Base-by-base conservation (phyloP, 1,140 invertebrate species). In the Octopus bimaculoides region DNA sequence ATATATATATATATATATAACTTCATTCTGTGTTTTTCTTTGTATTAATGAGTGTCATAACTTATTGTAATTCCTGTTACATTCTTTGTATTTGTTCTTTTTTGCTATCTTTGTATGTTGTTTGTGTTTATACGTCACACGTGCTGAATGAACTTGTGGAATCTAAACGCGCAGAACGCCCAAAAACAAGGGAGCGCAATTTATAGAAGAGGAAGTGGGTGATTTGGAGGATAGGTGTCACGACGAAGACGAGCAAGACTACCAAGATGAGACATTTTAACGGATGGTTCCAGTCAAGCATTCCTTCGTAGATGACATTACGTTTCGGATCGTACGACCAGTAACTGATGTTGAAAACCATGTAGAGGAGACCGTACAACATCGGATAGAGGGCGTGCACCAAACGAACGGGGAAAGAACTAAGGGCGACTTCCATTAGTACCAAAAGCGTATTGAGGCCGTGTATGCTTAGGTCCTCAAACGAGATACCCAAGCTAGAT, bases 241-340 rank as follows among this genome's bases (percentile, higher is more conserved):
- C 74, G 74, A 75, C 17, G 17, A 75, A 75, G 74, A 54, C 26
- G 74, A 82, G n/a, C 73, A 54, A 52, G 6, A 78, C 9, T 5
- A 83, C 66, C 5, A 81, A 52, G 1, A 69, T 61, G 10, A 61
- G 17, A 10, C 78, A 79, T 55, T 79, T 54, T 4, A 73, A 80
- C 6, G 85, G 83, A n/a, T 83, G 55, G 52, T 83, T 84, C 81
- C 84, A 87, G 77, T 87, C 84, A 41, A 87, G 78, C 26, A 85
- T 77, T 26, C 75, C 76, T 52, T 81, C 77, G 79, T 87, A 87
- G 14, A 87, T 54, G 10, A 83, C 71, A 41, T 83, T 82, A 55
- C 81, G 75, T 1, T 20, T 76, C 5, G 52, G 78, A 53, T 83
- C 86, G 6, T 53, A 55, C 12, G 82, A 78, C 83, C 84, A 86